phyloP scores from a whole-genome alignment of 2,888 invertebrate genomes.

The Trissolcus brochymenae region DNA sequence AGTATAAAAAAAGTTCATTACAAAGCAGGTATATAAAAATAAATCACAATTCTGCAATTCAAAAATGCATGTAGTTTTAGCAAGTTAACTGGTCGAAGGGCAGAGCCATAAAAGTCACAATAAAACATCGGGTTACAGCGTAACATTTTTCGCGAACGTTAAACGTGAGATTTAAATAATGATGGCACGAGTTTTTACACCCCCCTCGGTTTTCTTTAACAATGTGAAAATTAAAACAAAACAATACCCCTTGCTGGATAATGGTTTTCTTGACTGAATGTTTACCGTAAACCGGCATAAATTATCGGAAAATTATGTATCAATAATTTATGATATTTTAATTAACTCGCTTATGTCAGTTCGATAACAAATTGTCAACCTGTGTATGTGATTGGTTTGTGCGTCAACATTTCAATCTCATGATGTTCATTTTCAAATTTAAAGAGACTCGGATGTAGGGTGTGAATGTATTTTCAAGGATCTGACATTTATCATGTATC shows the following conservation, averaged over 20 bases:
- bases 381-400: no score
- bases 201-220: background rate
- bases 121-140: slow-evolving; percentile 42
- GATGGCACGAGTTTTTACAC: slow-evolving; percentile 6
- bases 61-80: slow-evolving; percentile 3
- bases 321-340: no score
- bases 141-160: slow-evolving; percentile 51
- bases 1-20: background rate
- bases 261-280: background rate
- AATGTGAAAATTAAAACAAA: background rate
- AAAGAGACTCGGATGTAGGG: no score
- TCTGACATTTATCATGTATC: no score
- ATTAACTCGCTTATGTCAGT: no score
- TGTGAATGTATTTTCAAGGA: no score
- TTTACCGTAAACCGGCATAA: background rate
- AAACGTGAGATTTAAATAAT: slow-evolving; percentile 37
- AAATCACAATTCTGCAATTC: no score
- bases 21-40: background rate
- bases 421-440: no score
- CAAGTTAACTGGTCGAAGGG: slow-evolving; percentile 47
- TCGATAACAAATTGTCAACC: no score
- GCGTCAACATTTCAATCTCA: no score
- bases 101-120: slow-evolving; percentile 52
- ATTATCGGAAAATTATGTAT: no score
- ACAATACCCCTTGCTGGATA: background rate